These are phyloP conservation scores for Ooceraea biroi DNA, from an alignment of 1,140 invertebrate genomes.

Conservation along the genomic window DNA sequence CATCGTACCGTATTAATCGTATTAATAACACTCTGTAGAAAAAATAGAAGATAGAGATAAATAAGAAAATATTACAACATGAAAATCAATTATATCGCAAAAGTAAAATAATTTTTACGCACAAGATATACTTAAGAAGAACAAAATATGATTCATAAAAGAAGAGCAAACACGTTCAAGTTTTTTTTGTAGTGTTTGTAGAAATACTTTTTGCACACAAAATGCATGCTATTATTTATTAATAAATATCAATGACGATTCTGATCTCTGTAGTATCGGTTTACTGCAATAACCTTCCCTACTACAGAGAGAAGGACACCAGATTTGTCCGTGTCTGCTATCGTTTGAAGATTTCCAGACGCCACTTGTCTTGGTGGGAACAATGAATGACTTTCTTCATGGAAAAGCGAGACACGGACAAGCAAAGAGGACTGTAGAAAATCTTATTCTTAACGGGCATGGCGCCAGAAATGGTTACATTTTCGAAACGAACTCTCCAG, in stretches of 20 bases:
- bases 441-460: not conserved
- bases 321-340: slow-evolving; percentile 17
- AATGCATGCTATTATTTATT: not conserved
- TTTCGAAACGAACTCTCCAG: not conserved
- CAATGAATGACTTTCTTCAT: slow-evolving; percentile 56
- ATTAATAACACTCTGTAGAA: not conserved
- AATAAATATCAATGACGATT: not conserved
- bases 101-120: not conserved
- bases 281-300: slow-evolving; percentile 53
- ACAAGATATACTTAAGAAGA: too few species aligned
- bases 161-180: not conserved
- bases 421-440: slow-evolving; percentile 36
- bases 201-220: not conserved
- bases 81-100: not conserved
- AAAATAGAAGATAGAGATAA: not conserved
- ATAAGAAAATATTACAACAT: not conserved
- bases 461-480: not conserved
- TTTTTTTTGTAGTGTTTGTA: too few species aligned
- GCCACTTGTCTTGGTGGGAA: slow-evolving; percentile 45
- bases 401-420: slow-evolving; percentile 34
- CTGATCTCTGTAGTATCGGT: not conserved
- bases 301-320: slow-evolving; percentile 31
- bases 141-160: not conserved
- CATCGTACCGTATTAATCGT: not conserved
- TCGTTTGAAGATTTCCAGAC: slow-evolving; percentile 66